Conservation (phyloP, 23 tunicate genomes). For the Aplidium turbinatum region DNA sequence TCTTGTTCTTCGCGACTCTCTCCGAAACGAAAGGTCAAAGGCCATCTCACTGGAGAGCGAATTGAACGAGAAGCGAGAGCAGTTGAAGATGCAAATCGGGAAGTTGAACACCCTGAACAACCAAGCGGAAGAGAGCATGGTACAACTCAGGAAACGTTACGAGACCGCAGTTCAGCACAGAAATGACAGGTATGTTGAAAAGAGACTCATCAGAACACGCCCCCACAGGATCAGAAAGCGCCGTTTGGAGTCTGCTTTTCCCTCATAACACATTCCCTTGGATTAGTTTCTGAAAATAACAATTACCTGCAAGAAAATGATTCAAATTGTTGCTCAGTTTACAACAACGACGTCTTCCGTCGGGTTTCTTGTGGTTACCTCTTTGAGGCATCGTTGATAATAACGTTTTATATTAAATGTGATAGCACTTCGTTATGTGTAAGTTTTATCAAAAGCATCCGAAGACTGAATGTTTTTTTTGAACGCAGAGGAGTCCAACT, state of each 20-base stretch:
- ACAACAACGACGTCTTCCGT: no score
- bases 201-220: neutral
- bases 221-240: neutral
- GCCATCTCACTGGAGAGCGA: slow-evolving; percentile 61
- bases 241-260: no score
- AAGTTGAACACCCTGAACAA: slow-evolving; percentile 89
- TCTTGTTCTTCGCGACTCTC: slow-evolving; percentile 71
- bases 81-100: slow-evolving; percentile 85
- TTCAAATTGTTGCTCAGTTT: no score
- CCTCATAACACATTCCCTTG: no score
- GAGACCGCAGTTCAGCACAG: slow-evolving; percentile 93
- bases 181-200: slow-evolving; percentile 71
- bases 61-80: slow-evolving; percentile 80
- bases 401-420: no score
- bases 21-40: slow-evolving; percentile 80
- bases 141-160: slow-evolving; percentile 82
- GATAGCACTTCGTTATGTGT: neutral
- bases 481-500: slow-evolving; percentile 96
- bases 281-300: no score
- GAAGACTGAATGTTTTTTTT: no score
- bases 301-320: no score
- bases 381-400: no score
- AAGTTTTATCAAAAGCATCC: neutral
- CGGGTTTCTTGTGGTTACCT: no score
- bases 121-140: slow-evolving; percentile 95